Base-by-base conservation (phyloP, 2,113 vertebrate species). In the Meriones unguiculatus region DNA sequence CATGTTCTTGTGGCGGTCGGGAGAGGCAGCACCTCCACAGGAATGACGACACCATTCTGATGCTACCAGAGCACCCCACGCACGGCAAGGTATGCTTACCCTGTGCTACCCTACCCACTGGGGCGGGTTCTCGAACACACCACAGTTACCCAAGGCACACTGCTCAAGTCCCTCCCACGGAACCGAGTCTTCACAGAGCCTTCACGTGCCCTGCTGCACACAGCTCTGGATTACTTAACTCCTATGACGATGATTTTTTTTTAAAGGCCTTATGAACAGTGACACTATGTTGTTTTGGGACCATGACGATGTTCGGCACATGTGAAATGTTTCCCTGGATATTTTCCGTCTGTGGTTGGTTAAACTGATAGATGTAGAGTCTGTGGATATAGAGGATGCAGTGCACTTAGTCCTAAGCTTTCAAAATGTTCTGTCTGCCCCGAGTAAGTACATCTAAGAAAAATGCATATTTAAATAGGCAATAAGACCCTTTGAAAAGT, bases 401-500 rank as follows among this genome's bases (percentile, higher is more conserved):
- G 72, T 32, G 69, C 87, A 84, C 93, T 82, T 94, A 70, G 38
- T 89, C 41, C 11, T 30, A 85, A 93, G 77, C 11, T 80, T 64
- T 52, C 77, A 52, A 95, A 32, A 24, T 65, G n/a, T 50, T 67
- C 65, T 91, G 38, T 52, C 80, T 94, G 85, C 41, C 89, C 50
- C 73, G 30, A 93, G 38, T 93, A 96, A 65, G 22, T 38, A 89
- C 50, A 70, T 75, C 88, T 89, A 94, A 84, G 64, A 89, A 62
- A 95, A 93, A 89, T 18, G 78, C 82, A 46, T 25, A 52, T 84
- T 50, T 5, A 78, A 94, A 93, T 14, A 32, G 73, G 78, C 52
- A 84, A 80, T 85, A 96, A 95, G 95, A 65, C 50, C 41, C 80
- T 6, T 91, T 80, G 92, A 91, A 84, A 87, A 57, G 73, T 62